A percentile compares a stretch with the other conserved stretches of the same genome.
Conservation (phyloP, 2,888 invertebrate genomes). For the Uloborus plumipes region DNA sequence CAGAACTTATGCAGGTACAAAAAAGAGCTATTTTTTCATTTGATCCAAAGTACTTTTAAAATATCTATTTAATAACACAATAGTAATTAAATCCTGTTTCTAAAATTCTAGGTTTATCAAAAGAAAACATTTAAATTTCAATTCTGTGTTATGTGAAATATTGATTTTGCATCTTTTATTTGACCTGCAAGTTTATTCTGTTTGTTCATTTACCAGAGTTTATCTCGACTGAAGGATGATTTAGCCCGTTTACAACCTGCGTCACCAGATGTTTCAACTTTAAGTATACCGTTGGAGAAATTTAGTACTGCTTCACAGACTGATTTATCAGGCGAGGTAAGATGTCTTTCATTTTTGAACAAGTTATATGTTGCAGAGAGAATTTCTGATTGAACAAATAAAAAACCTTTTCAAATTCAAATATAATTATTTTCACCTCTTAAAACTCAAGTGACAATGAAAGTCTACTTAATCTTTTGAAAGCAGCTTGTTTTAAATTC, state of each 20-base stretch:
- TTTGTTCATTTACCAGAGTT: conserved; percentile 73
- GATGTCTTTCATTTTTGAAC: conserved; percentile 1
- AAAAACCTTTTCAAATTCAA: background rate
- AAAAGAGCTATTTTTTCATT: no score
- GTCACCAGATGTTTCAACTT: conserved; percentile 84
- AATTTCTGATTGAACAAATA: background rate
- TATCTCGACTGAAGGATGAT: conserved; percentile 94
- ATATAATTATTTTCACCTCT: background rate
- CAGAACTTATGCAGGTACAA: conserved; percentile 85
- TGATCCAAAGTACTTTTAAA: no score
- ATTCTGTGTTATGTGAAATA: no score
- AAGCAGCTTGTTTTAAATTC: background rate
- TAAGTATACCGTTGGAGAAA: conserved; percentile 87
- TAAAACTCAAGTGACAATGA: no score
- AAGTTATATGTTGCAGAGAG: background rate
- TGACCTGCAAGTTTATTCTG: background rate
- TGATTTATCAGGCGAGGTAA: conserved; percentile 88
- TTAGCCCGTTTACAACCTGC: conserved; percentile 85
- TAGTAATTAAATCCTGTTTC: no score
- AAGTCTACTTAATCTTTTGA: background rate
- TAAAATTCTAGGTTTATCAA: background rate
- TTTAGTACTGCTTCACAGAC: conserved; percentile 96
- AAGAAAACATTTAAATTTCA: background rate
- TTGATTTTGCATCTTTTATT: no score
- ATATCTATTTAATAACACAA: no score